Evolutionary conservation across 64 coral and sea anemone species (phyloP).

Genomic region (Orbicella faveolata): DNA sequence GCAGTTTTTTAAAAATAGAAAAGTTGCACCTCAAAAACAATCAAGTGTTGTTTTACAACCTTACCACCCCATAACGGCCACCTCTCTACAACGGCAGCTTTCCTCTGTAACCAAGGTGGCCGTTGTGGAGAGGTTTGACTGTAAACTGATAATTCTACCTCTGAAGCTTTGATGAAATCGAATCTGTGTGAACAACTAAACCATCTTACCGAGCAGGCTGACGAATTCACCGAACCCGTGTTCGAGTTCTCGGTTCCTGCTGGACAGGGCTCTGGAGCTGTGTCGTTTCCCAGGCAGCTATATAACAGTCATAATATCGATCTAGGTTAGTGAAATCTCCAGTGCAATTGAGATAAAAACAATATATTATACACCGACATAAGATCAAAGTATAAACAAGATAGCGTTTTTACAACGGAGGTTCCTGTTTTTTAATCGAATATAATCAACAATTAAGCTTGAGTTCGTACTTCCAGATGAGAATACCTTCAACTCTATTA

Average conservation of each 20-base stretch:
- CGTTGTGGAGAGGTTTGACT: too few relatives aligned
- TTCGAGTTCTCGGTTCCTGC: slow-evolving; percentile 43
- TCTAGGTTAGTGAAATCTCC: neutral
- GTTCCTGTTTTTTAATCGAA: too few relatives aligned
- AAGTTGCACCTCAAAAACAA: too few relatives aligned
- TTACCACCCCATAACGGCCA: too few relatives aligned
- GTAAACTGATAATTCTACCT: neutral
- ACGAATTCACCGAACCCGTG: slow-evolving; percentile 27
- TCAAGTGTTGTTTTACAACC: too few relatives aligned
- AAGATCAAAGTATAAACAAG: neutral
- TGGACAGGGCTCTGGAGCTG: slow-evolving; percentile 55
- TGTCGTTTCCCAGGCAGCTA: slow-evolving; percentile 68
- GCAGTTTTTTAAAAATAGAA: too few relatives aligned
- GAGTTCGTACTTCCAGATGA: neutral
- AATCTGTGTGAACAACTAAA: neutral
- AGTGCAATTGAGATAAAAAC: slow-evolving; percentile 24
- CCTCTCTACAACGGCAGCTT: too few relatives aligned
- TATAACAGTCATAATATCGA: slow-evolving; percentile 6
- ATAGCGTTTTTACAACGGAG: neutral
- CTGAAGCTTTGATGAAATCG: neutral
- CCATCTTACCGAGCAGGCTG: slow-evolving; percentile 42
- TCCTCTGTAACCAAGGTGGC: too few relatives aligned
- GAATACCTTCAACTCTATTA: neutral
- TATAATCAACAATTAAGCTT: too few relatives aligned
- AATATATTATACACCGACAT: slow-evolving; percentile 10